A percentile compares a stretch with the other conserved stretches of the same genome.
Evolutionary conservation across 1,140 invertebrate species (phyloP).

Genomic region (Microplitis mediator): DNA sequence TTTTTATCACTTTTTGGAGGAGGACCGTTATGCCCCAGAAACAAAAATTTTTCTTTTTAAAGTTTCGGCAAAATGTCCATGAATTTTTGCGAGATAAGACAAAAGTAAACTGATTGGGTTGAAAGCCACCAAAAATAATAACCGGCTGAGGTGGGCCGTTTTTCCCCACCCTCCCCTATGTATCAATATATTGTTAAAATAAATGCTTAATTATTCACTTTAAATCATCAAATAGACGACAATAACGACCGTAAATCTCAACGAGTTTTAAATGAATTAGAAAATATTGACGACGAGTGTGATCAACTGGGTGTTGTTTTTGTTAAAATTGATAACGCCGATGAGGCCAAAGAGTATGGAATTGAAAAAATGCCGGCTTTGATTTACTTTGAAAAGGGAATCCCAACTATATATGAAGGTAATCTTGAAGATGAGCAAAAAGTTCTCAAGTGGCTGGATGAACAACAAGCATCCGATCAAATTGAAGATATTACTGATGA

Average conservation of each 20-base stretch:
- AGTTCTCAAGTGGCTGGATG: conserved; percentile 85
- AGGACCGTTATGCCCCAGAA: no score
- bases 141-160: no score
- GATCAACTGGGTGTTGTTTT: conserved; percentile 85
- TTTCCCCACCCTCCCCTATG: no score
- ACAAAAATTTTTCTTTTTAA: no score
- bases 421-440: conserved; percentile 91
- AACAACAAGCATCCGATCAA: conserved; percentile 85
- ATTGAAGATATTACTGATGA: conserved; percentile 94
- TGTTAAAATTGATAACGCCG: conserved; percentile 90
- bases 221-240: conserved; percentile 71
- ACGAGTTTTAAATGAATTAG: conserved; percentile 84
- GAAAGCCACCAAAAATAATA: no score
- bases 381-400: conserved; percentile 90
- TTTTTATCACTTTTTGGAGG: no score
- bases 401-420: conserved; percentile 86
- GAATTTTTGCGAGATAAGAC: no score
- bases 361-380: conserved; percentile 85
- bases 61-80: no score
- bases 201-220: not conserved
- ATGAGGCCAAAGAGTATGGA: conserved; percentile 89
- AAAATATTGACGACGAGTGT: conserved; percentile 95
- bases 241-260: conserved; percentile 89
- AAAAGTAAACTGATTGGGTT: no score
- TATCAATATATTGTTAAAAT: no score